Base-by-base conservation (phyloP, 1,140 invertebrate species). In the Sitophilus oryzae region DNA sequence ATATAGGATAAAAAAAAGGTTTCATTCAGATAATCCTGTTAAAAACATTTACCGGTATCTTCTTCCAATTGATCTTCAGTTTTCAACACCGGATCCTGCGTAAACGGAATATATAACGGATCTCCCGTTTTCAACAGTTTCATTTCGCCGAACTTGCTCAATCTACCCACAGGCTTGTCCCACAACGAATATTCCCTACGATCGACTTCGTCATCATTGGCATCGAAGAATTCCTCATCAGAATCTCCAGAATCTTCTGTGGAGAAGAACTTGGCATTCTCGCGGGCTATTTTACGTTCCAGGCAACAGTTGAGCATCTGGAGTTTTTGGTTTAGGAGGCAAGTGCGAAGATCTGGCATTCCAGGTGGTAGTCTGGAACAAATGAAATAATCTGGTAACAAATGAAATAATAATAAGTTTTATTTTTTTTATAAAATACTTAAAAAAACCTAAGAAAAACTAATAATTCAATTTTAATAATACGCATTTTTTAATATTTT, bases 231-330 rank as follows among this genome's bases (percentile, higher is more conserved):
- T 72, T 93, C 88, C 1, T 82, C 81, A 16, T 82, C 81, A 48
- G 79, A 78, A 2, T 71, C 71, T 2, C 66, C 69, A 9, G 66
- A 61, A 40, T 61, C 61, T 52, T 66, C 59, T 5, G 64, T 63
- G 2, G 62, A 64, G 10, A 61, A 58, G 47, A 59, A 67, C 18
- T 21, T 51, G 18, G 36, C 16, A 9, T 54, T 61, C 59, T 85
- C 79, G 45, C 80, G 70, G n/a, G 72, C 62, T 68, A 78, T 75
- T 72, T 82, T 82, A 52, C 88, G 81, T 49, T 86, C 82, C 58
- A 98, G 94, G 71, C 96, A 99, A 69, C 91, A 93, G 70, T 98
- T 98, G 6, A 99, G 74, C 85, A 98, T 91, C 80, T 98, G 83
- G 15, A 97, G 76, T 68, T 97, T 98, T 74, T 97, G 94, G 75